phyloP scores from a whole-genome alignment of 2,113 vertebrate species.

The Polypterus bichir region DNA sequence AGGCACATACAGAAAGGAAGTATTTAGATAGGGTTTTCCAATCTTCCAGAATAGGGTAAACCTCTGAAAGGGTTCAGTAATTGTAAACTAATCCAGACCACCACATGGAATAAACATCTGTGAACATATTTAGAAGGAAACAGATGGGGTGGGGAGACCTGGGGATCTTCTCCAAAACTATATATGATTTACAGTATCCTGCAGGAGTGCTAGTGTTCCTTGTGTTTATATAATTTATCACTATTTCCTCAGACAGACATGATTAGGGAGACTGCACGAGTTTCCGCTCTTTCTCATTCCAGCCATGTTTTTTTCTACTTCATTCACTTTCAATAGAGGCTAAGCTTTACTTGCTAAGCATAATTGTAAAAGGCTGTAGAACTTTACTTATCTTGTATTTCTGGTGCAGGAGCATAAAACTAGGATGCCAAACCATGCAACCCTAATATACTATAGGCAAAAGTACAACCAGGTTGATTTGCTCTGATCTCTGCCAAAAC shows the following conservation, averaged over 20 bases:
- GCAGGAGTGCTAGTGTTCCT: conserved; percentile 44
- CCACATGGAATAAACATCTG: conserved; percentile 55
- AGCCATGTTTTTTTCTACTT: conserved; percentile 8
- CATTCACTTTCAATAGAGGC: not conserved
- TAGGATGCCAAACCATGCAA: no score
- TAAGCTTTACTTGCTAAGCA: no score
- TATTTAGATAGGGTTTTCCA: no score
- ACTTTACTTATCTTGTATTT: no score
- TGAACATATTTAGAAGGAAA: conserved; percentile 54
- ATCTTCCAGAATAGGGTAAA: conserved; percentile 28
- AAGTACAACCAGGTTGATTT: no score
- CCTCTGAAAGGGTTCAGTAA: conserved; percentile 23
- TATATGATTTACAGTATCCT: conserved; percentile 64
- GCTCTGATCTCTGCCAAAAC: no score
- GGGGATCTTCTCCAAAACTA: conserved; percentile 43
- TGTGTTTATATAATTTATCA: conserved; percentile 59
- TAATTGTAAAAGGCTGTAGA: no score
- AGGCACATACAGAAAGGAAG: no score
- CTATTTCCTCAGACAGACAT: conserved; percentile 46
- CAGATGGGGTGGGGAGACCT: conserved; percentile 52
- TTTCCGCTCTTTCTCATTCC: conserved; percentile 36
- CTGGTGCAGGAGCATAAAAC: no score
- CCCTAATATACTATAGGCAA: no score
- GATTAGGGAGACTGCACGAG: conserved; percentile 50
- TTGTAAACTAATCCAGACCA: conserved; percentile 36